Percentiles rank a stretch among this genome's conserved stretches.
phyloP scores from a whole-genome alignment of 2,888 invertebrate genomes.

The Cetonia aurata region DNA sequence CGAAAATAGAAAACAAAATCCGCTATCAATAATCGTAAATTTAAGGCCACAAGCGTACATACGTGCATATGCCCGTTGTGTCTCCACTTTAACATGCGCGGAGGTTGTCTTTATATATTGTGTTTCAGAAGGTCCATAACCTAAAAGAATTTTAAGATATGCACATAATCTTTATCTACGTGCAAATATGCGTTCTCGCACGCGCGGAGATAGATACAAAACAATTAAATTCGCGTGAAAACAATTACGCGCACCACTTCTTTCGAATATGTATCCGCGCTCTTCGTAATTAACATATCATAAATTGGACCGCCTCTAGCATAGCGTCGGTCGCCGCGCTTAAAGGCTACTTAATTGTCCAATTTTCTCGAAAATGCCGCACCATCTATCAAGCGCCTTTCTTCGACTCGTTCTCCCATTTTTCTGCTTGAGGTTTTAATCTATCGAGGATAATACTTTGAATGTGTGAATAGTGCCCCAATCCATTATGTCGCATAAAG shows the following conservation, averaged over 20 bases:
- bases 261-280: too few relatives aligned
- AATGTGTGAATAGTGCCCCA: slow-evolving; percentile 18
- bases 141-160: slow-evolving; percentile 17
- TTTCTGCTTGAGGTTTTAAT: slow-evolving; percentile 24
- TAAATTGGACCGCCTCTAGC: too few relatives aligned
- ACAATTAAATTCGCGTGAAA: too few relatives aligned
- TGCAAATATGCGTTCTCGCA: background rate
- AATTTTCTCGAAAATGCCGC: slow-evolving; percentile 14
- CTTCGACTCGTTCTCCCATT: slow-evolving; percentile 3
- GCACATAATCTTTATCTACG: slow-evolving; percentile 7
- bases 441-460: slow-evolving; percentile 17
- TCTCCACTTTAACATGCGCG: too few relatives aligned
- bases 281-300: too few relatives aligned
- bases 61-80: background rate
- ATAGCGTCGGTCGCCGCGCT: too few relatives aligned
- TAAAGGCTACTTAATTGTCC: slow-evolving; percentile 10
- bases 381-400: slow-evolving; percentile 5
- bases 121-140: slow-evolving; percentile 12
- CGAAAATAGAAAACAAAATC: slow-evolving; percentile 41
- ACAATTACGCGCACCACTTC: too few relatives aligned
- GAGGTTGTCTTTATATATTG: background rate
- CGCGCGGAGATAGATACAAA: background rate
- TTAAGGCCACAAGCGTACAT: slow-evolving; percentile 16
- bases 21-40: slow-evolving; percentile 42
- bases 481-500: slow-evolving; percentile 27